Percentiles rank a stretch among this genome's conserved stretches.
phyloP scores from a whole-genome alignment of 2,113 vertebrate genomes.

The Martes martes region DNA sequence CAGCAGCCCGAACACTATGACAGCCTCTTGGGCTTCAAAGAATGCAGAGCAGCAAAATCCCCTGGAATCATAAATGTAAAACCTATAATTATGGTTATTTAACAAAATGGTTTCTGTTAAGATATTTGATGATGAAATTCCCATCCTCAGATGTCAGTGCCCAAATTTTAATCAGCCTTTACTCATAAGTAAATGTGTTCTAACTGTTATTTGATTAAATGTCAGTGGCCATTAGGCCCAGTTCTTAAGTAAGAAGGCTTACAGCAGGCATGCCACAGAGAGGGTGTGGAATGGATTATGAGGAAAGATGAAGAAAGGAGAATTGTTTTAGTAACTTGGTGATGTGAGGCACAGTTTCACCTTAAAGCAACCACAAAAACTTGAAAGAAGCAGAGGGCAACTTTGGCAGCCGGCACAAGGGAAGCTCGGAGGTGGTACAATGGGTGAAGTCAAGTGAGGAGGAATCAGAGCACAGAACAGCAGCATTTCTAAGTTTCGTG shows the following conservation, averaged over 20 bases:
- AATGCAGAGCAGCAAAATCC: slow-evolving; percentile 58
- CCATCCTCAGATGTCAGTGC: slow-evolving; percentile 64
- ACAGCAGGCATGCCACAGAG: slow-evolving; percentile 22
- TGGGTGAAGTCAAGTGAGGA: neutral
- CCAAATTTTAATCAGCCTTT: slow-evolving; percentile 67
- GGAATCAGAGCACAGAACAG: neutral
- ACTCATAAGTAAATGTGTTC: slow-evolving; percentile 54
- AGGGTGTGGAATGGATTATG: slow-evolving; percentile 20
- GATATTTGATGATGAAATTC: slow-evolving; percentile 65
- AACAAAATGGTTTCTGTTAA: slow-evolving; percentile 72
- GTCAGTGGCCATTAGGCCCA: slow-evolving; percentile 59
- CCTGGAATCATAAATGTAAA: slow-evolving; percentile 61
- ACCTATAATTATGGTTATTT: slow-evolving; percentile 70
- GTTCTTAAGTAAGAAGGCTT: slow-evolving; percentile 49
- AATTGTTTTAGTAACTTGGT: slow-evolving; percentile 23
- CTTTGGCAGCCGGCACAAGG: neutral
- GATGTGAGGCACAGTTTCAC: neutral
- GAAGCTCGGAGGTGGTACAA: neutral
- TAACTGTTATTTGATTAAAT: slow-evolving; percentile 70
- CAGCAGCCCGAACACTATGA: slow-evolving; percentile 11
- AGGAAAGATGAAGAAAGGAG: slow-evolving; percentile 38
- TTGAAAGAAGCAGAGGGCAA: slow-evolving; percentile 35
- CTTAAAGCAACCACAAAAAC: slow-evolving; percentile 42
- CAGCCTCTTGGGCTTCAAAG: slow-evolving; percentile 46
- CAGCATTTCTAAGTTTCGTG: neutral